Percentiles rank a stretch among this genome's conserved stretches.
Conservation (phyloP, 1,140 invertebrate genomes). For the Anastrepha ludens region DNA sequence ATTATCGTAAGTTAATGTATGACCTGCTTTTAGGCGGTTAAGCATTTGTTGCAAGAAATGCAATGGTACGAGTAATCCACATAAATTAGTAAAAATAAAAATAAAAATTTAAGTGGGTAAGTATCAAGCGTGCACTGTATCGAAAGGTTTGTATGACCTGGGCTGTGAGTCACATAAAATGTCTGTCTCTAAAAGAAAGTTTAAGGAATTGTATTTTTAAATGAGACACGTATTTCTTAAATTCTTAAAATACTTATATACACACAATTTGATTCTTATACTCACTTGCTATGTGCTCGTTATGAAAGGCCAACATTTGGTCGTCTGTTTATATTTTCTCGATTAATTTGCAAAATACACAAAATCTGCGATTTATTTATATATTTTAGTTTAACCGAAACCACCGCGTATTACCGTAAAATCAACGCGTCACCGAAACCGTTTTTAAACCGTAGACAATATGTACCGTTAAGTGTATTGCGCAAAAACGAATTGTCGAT, state of each 20-base stretch:
- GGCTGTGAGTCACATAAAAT: too few relatives aligned
- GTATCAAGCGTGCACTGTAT: too few relatives aligned
- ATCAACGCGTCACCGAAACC: constrained; percentile 43
- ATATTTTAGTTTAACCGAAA: background rate
- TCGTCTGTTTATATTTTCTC: constrained; percentile 9
- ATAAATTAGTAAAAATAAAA: too few relatives aligned
- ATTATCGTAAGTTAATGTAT: constrained; percentile 13
- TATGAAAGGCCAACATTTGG: constrained; percentile 62
- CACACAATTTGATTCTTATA: background rate
- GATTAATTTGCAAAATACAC: constrained; percentile 26
- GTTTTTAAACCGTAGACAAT: background rate
- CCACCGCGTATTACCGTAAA: background rate
- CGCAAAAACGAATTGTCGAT: background rate
- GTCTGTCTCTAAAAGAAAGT: too few relatives aligned
- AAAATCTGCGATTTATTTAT: background rate
- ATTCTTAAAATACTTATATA: too few relatives aligned
- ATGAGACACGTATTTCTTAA: too few relatives aligned
- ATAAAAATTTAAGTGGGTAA: too few relatives aligned
- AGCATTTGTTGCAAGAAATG: background rate
- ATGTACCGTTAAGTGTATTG: constrained; percentile 3
- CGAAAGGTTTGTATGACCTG: too few relatives aligned
- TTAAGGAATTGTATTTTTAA: too few relatives aligned
- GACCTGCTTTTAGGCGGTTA: constrained; percentile 12
- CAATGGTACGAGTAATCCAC: too few relatives aligned
- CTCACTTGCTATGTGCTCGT: constrained; percentile 61